These are phyloP conservation scores for Helicolenus hilgendorfi DNA, from an alignment of 2,797 vertebrate genomes.

Conservation along the genomic window DNA sequence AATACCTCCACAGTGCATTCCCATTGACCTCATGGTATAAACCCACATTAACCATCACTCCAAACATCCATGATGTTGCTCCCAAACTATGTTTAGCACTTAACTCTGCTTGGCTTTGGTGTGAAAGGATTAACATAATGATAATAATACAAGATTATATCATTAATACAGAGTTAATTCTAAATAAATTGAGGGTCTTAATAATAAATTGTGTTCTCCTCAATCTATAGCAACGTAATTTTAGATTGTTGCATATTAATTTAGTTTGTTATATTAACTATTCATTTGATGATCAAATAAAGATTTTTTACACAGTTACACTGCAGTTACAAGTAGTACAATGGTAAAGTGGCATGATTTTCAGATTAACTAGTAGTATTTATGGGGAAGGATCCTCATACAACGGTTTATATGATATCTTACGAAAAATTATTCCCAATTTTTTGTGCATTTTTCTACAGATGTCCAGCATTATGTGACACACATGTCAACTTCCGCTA, in stretches of 20 bases:
- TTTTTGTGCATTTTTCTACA: too few species aligned
- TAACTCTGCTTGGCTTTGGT: background rate
- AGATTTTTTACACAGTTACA: rapidly evolving
- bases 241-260: background rate
- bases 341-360: background rate
- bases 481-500: too few species aligned
- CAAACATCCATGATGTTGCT: background rate
- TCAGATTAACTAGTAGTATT: slow-evolving; percentile 7
- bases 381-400: background rate
- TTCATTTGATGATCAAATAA: background rate
- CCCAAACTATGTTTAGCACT: slow-evolving; percentile 1
- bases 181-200: background rate
- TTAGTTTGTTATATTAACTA: background rate
- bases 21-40: background rate
- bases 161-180: background rate
- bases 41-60: background rate
- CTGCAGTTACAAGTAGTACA: background rate
- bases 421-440: too few species aligned
- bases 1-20: background rate
- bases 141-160: background rate
- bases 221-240: background rate
- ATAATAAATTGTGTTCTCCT: background rate
- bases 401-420: too few species aligned
- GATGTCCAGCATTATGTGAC: too few species aligned
- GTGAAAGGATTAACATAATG: background rate